These are phyloP conservation scores for Colistium nudipinnis DNA, from an alignment of 2,113 vertebrate genomes.

Conservation along the genomic window DNA sequence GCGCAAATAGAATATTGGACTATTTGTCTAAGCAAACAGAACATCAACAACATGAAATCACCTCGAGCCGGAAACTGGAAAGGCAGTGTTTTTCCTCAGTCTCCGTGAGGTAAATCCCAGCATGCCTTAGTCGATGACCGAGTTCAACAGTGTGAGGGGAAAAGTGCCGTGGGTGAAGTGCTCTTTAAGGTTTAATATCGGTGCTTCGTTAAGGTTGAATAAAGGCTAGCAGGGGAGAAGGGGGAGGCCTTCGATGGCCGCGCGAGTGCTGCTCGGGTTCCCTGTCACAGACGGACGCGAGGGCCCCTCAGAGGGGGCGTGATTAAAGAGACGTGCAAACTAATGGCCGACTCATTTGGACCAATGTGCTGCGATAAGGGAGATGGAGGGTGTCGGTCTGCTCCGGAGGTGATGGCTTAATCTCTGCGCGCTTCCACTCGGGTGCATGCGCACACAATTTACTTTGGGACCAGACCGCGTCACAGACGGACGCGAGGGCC, in stretches of 20 bases:
- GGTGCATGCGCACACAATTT: conserved; percentile 25
- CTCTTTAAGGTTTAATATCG: conserved; percentile 41
- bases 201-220: conserved; percentile 40
- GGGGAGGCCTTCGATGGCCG: conserved; percentile 25
- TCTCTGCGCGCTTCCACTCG: conserved; percentile 32
- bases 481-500: conserved; percentile 18
- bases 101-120: not conserved
- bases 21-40: no score
- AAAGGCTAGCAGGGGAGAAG: conserved; percentile 24
- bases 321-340: conserved; percentile 60
- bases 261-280: conserved; percentile 12
- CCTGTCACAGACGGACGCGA: conserved; percentile 12
- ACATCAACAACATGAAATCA: no score
- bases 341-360: conserved; percentile 67
- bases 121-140: no score
- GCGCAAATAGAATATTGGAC: no score
- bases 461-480: conserved; percentile 16
- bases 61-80: no score
- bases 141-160: conserved; percentile 2
- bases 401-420: conserved; percentile 56
- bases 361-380: conserved; percentile 59
- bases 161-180: conserved; percentile 9
- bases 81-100: not conserved
- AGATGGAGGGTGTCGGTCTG: conserved; percentile 41
- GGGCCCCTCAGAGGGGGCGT: conserved; percentile 40